phyloP scores from a whole-genome alignment of 2,888 invertebrate species.

The Onthophagus sagittarius region DNA sequence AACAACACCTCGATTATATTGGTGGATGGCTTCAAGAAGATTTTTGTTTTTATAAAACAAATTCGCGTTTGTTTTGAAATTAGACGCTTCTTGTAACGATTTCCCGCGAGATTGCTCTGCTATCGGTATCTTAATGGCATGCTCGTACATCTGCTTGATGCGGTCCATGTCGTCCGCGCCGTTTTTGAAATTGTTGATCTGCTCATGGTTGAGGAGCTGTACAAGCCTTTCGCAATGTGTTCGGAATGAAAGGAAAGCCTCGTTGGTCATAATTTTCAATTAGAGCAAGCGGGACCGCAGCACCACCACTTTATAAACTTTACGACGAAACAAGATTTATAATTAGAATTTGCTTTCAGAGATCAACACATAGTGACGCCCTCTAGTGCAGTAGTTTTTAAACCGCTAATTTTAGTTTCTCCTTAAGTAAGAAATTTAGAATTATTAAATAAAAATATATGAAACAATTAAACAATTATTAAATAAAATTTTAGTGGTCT shows the following conservation, averaged over 20 bases:
- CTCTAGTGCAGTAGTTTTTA: not conserved
- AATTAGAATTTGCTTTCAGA: constrained; percentile 6
- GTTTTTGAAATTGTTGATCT: constrained; percentile 61
- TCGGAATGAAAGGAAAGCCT: constrained; percentile 51
- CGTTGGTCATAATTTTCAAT: constrained; percentile 9
- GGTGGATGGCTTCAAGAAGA: constrained; percentile 62
- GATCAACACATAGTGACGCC: not conserved
- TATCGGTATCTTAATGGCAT: constrained; percentile 42
- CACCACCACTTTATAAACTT: not conserved
- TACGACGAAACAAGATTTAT: not conserved
- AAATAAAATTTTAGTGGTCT: no score
- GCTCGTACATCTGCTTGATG: constrained; percentile 57
- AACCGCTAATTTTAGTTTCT: no score
- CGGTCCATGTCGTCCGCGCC: constrained; percentile 63
- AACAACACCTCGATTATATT: constrained; percentile 68
- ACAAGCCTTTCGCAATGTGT: constrained; percentile 58
- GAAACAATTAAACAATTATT: no score
- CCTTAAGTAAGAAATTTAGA: no score
- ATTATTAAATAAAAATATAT: no score
- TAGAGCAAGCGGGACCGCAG: not conserved
- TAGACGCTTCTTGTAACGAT: constrained; percentile 56
- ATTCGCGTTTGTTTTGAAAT: constrained; percentile 69
- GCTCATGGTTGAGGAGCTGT: constrained; percentile 49
- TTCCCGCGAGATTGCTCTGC: constrained; percentile 51
- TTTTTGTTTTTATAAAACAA: constrained; percentile 67